These are phyloP conservation scores for Thripadectes ignobilis DNA, from an alignment of 2,797 vertebrate genomes.

Conservation along the genomic window DNA sequence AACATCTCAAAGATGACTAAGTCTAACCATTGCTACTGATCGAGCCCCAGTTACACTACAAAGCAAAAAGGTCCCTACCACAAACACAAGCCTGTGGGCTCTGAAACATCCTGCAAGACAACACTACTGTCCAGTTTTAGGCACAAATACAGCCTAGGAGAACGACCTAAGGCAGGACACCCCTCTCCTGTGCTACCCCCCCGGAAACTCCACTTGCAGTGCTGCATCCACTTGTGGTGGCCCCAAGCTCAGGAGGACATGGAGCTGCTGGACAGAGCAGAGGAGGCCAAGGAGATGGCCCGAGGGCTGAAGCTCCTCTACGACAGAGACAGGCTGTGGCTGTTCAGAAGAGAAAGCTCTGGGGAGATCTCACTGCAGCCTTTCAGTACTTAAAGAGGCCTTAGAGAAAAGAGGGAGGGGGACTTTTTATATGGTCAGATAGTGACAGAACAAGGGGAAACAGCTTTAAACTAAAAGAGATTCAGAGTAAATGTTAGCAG, in stretches of 20 bases:
- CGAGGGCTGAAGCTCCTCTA: neutral
- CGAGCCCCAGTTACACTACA: accelerated
- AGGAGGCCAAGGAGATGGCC: neutral
- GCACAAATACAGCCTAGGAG: neutral
- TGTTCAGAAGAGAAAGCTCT: neutral
- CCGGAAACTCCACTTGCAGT: neutral
- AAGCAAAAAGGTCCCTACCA: neutral
- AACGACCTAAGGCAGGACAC: neutral
- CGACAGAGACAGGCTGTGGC: neutral
- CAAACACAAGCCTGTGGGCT: neutral
- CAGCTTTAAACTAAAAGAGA: neutral
- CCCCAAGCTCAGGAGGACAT: neutral
- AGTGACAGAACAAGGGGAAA: neutral
- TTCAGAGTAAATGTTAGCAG: neutral
- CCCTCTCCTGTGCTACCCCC: neutral
- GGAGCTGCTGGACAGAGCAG: neutral
- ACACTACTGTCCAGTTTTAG: neutral
- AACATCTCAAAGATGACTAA: neutral
- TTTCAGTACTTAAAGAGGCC: neutral
- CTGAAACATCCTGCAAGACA: neutral
- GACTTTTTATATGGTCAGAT: neutral
- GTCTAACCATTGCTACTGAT: neutral
- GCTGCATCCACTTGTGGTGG: neutral
- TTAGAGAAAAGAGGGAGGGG: neutral
- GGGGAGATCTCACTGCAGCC: neutral